These are phyloP conservation scores for Rhabditophanes sp. DNA, from an alignment of 2,888 invertebrate species.

Conservation along the genomic window DNA sequence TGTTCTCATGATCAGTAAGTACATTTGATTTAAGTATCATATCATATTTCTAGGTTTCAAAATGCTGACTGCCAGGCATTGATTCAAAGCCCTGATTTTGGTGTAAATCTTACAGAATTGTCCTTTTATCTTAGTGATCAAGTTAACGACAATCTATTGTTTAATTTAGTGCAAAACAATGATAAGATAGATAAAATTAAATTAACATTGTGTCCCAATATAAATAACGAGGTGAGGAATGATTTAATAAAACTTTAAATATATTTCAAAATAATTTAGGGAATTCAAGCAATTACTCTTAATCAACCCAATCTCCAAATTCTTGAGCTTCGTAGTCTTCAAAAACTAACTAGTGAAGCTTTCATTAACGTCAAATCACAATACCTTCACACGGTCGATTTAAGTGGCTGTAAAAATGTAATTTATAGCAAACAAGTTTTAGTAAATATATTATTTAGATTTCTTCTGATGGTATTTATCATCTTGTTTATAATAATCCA, in stretches of 20 bases:
- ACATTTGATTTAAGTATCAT: neutral
- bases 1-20: slow-evolving; percentile 32
- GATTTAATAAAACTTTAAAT: no score
- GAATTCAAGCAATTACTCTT: slow-evolving; percentile 23
- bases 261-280: no score
- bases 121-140: slow-evolving; percentile 34
- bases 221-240: slow-evolving; percentile 23
- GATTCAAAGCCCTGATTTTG: slow-evolving; percentile 19
- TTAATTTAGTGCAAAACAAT: slow-evolving; percentile 18
- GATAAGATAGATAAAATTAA: slow-evolving; percentile 27
- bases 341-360: slow-evolving; percentile 22
- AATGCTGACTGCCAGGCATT: neutral
- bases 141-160: slow-evolving; percentile 21
- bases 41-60: neutral
- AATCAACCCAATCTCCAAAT: slow-evolving; percentile 19
- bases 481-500: slow-evolving; percentile 27
- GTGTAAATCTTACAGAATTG: slow-evolving; percentile 23
- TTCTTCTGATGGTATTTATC: slow-evolving; percentile 24
- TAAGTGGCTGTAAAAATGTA: slow-evolving; percentile 36
- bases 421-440: neutral
- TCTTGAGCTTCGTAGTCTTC: slow-evolving; percentile 28
- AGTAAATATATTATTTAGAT: slow-evolving; percentile 11
- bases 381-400: slow-evolving; percentile 26
- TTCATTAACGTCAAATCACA: slow-evolving; percentile 24
- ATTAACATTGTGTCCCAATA: slow-evolving; percentile 34